Evolutionary conservation across 1,140 invertebrate genomes (phyloP).

Genomic region (Trigoniulus corallinus): DNA sequence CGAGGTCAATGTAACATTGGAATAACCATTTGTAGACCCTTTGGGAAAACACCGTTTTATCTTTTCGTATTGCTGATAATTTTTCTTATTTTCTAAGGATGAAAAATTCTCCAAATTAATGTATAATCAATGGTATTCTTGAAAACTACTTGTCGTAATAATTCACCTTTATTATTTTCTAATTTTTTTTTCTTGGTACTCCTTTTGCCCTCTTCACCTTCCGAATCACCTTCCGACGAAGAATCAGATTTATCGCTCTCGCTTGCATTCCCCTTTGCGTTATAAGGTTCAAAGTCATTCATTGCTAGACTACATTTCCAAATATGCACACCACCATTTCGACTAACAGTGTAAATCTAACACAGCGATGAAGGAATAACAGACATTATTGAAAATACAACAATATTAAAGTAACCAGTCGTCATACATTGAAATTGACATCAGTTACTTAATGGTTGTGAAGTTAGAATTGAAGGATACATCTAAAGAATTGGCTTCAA

Average conservation of each 20-base stretch:
- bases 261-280: constrained; percentile 16
- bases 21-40: not conserved
- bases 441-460: constrained; percentile 4
- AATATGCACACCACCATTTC: constrained; percentile 51
- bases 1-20: constrained; percentile 45
- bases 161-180: no score
- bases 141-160: no score
- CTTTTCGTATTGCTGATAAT: no score
- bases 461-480: constrained; percentile 22
- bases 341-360: constrained; percentile 29
- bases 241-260: constrained; percentile 27
- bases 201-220: constrained; percentile 21
- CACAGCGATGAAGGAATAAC: constrained; percentile 1
- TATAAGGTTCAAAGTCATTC: constrained; percentile 39
- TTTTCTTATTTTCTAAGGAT: no score
- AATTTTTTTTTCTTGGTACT: no score
- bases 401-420: no score
- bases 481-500: constrained; percentile 70
- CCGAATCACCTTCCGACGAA: constrained; percentile 28
- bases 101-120: no score
- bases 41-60: no score
- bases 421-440: no score
- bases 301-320: constrained; percentile 70
- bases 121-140: no score
- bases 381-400: constrained; percentile 3